Conservation (phyloP, 1,140 invertebrate genomes). For the Triops cancriformis region DNA sequence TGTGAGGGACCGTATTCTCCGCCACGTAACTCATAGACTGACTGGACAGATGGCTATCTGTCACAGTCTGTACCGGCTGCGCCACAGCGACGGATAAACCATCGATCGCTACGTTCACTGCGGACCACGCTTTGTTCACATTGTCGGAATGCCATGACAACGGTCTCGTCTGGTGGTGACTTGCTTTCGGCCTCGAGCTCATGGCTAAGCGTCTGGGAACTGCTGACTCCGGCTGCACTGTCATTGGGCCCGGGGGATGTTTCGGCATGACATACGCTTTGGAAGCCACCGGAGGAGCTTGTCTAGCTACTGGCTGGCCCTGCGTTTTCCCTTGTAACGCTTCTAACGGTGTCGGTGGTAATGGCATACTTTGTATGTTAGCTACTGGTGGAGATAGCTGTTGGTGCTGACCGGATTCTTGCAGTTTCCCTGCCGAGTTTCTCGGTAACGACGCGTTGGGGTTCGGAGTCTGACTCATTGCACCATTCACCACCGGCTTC, state of each 20-base stretch:
- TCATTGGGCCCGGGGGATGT: slow-evolving; percentile 40
- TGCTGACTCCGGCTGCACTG: slow-evolving; percentile 17
- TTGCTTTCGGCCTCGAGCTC: slow-evolving; percentile 9
- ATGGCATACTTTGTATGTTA: slow-evolving; percentile 26
- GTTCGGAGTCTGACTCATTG: neutral
- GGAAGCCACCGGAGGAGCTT: neutral
- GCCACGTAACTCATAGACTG: slow-evolving; percentile 15
- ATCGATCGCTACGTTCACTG: slow-evolving; percentile 7
- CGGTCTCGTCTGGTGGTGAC: slow-evolving; percentile 27
- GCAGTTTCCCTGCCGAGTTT: neutral
- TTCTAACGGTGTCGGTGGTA: slow-evolving; percentile 25
- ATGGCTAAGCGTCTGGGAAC: neutral
- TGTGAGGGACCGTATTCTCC: neutral
- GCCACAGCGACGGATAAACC: neutral
- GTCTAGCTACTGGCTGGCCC: slow-evolving; percentile 20
- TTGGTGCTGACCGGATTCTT: neutral
- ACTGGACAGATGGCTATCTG: neutral
- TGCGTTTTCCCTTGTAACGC: slow-evolving; percentile 26
- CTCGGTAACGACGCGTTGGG: neutral
- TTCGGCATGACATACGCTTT: slow-evolving; percentile 61
- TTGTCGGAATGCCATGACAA: slow-evolving; percentile 33
- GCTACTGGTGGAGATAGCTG: neutral
- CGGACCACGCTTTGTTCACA: slow-evolving; percentile 17
- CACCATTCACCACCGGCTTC: slow-evolving; percentile 22
- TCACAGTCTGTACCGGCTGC: neutral